phyloP scores from a whole-genome alignment of 2,888 invertebrate genomes.

The Zygaena filipendulae region DNA sequence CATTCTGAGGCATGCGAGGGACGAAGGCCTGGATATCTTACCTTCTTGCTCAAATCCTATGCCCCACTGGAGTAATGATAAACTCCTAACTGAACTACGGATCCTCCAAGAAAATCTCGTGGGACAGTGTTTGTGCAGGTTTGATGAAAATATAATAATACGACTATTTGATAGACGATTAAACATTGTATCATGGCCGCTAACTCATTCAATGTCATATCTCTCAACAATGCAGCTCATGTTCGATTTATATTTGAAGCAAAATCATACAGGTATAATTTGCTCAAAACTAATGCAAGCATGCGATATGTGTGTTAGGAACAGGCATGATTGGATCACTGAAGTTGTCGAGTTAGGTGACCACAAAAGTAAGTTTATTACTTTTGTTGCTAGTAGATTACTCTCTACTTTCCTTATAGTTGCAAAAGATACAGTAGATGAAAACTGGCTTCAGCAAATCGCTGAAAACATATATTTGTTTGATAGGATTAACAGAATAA shows the following conservation, averaged over 20 bases:
- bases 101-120: slow-evolving; percentile 74
- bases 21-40: slow-evolving; percentile 38
- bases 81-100: slow-evolving; percentile 61
- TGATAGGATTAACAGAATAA: slow-evolving; percentile 72
- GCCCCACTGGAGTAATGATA: slow-evolving; percentile 48
- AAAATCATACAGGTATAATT: slow-evolving; percentile 83
- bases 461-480: slow-evolving; percentile 76
- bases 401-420: slow-evolving; percentile 86
- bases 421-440: slow-evolving; percentile 83
- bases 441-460: slow-evolving; percentile 82
- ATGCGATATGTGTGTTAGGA: slow-evolving; percentile 81
- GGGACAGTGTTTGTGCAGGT: slow-evolving; percentile 82
- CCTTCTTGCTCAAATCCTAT: slow-evolving; percentile 48
- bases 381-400: slow-evolving; percentile 82
- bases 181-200: slow-evolving; percentile 56
- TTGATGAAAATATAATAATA: slow-evolving; percentile 75
- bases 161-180: slow-evolving; percentile 77
- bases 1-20: slow-evolving; percentile 41
- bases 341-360: slow-evolving; percentile 84
- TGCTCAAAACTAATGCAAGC: slow-evolving; percentile 84
- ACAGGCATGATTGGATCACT: slow-evolving; percentile 85
- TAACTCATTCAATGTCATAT: slow-evolving; percentile 74
- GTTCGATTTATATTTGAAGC: slow-evolving; percentile 86
- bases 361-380: slow-evolving; percentile 82
- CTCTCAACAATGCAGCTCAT: slow-evolving; percentile 85